Percentiles rank a stretch among this genome's conserved stretches.
These are phyloP conservation scores for Lepidurus couesii DNA, from an alignment of 1,140 invertebrate species.

Conservation along the genomic window DNA sequence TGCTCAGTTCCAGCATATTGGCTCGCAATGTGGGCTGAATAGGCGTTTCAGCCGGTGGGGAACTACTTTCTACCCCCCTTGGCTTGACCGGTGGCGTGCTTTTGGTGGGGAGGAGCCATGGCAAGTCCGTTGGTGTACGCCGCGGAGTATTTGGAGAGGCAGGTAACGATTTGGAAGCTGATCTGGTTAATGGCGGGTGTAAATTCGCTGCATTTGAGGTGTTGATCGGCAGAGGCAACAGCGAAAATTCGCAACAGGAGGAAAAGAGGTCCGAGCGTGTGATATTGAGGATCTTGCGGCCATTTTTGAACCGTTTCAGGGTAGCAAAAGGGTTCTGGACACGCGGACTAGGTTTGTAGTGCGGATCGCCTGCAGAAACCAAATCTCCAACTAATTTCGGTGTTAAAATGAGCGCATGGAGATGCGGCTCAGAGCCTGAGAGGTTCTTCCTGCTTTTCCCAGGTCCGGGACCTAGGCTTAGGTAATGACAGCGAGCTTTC, in stretches of 20 bases:
- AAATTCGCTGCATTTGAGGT: slow-evolving; percentile 6
- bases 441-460: background rate
- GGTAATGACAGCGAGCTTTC: slow-evolving; percentile 64
- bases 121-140: slow-evolving; percentile 22
- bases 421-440: slow-evolving; percentile 24
- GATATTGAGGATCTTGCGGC: slow-evolving; percentile 31
- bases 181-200: background rate
- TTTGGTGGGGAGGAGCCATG: background rate
- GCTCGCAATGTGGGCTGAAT: slow-evolving; percentile 10
- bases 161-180: slow-evolving; percentile 35
- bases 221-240: slow-evolving; percentile 16
- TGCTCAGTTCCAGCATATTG: background rate
- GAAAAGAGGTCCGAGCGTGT: slow-evolving; percentile 55
- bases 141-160: slow-evolving; percentile 36
- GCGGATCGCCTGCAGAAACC: slow-evolving; percentile 70
- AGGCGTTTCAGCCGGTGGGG: background rate
- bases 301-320: slow-evolving; percentile 50
- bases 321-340: slow-evolving; percentile 63
- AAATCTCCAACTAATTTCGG: slow-evolving; percentile 62
- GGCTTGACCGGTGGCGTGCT: slow-evolving; percentile 15
- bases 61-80: background rate
- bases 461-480: slow-evolving; percentile 39
- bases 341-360: slow-evolving; percentile 61
- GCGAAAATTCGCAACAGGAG: slow-evolving; percentile 64
- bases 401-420: slow-evolving; percentile 44